Base-by-base conservation (phyloP, 2,797 vertebrate genomes). In the Poecilia picta region DNA sequence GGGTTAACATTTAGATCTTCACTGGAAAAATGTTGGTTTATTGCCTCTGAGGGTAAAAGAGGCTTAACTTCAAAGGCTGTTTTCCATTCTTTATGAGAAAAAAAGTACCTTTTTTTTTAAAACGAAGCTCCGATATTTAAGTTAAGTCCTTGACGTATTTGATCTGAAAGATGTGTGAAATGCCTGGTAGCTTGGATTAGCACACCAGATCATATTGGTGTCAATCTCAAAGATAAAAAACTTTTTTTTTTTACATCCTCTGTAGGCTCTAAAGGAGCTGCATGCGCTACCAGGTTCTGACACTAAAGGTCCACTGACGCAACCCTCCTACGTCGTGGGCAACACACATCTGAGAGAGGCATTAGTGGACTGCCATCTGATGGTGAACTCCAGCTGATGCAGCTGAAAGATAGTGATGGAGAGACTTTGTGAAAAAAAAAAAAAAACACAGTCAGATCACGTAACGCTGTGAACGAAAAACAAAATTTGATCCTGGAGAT, bases 331-430 rank as follows among this genome's bases (percentile, higher is more conserved):
- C 73, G 71, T 82, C 83, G 87, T 88, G 85, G 86, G 93, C 82
- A 92, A 92, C 84, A 83, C 79, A 87, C 85, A 91, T 91, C 89
- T 88, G 82, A 92, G 78, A 90, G 80, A 91, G 88, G 88, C 89
- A 91, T 93, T 90, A 91, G 86, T 85, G 89, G 89, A 91, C 91
- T 94, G 94, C 95, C 94, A 94, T 93, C 94, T 95, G 89, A 93
- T 94, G 94, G 94, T 83, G 84, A 94, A 88, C 86, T 79, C 80
- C 79, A 77, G 89, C 89, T 91, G 90, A 92, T 95, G 93, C 93
- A 94, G 88, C 79, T 12, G 39, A 59, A 77, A 83, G 83, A 92
- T 88, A 87, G 78, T n/a, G 39, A 41, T 6, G 64, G 75, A 80
- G 43, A 47, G 4, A 74, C 80, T 84, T 81, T 74, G 76, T 75